Conservation (phyloP, 2,888 invertebrate species). For the Noctua fimbriata region DNA sequence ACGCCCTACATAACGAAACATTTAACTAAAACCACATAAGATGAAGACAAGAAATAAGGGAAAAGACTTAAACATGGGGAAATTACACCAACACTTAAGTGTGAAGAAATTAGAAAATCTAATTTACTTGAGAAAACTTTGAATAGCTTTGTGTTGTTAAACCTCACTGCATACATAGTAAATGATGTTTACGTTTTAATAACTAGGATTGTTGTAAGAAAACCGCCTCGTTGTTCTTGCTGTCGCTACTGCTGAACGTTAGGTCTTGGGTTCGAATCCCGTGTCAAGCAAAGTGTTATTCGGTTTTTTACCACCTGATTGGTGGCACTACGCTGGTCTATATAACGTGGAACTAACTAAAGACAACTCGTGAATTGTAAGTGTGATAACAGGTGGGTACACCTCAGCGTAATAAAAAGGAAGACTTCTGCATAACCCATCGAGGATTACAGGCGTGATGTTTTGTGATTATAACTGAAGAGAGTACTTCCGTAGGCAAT, state of each 20-base stretch:
- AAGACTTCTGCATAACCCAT: not conserved
- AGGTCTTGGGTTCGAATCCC: not conserved
- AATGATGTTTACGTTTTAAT: conserved; percentile 30
- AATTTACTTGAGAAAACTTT: conserved; percentile 54
- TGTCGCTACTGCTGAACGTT: not conserved
- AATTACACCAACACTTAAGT: conserved; percentile 53
- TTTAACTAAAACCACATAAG: conserved; percentile 58
- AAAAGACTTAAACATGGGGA: conserved; percentile 52
- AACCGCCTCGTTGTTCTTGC: not conserved
- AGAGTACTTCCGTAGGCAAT: not conserved
- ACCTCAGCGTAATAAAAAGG: not conserved
- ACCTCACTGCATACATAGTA: conserved; percentile 30
- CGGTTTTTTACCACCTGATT: not conserved
- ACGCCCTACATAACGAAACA: conserved; percentile 28
- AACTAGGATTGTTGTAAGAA: conserved; percentile 19
- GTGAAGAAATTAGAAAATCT: conserved; percentile 60
- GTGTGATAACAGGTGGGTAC: not conserved
- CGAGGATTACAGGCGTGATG: not conserved
- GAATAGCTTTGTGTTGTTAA: conserved; percentile 43
- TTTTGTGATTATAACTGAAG: not conserved
- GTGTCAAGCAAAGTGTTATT: not conserved
- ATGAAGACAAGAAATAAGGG: conserved; percentile 52
- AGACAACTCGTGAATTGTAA: not conserved
- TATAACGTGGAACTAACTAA: not conserved
- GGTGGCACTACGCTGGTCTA: not conserved